Evolutionary conservation across 2,797 vertebrate species (phyloP), one percentile per base, ranked within the genome.

Genomic region (Sebastes trivittatus): DNA sequence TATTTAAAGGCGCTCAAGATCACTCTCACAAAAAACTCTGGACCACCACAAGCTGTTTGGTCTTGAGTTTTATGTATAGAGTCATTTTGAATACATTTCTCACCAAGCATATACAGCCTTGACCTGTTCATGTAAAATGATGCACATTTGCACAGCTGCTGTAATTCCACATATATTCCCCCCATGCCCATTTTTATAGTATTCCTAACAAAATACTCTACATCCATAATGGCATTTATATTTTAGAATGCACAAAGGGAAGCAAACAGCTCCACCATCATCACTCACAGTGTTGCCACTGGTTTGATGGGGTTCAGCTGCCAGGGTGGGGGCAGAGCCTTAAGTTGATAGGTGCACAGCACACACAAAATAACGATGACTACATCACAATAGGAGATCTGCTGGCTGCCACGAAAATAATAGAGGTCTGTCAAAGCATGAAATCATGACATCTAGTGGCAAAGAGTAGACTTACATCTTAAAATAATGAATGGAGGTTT

Each of bases 401-500:
- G 29, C 55, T 5, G 23, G 42, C 32, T 46, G 20, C 55, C 20
- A 54, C 0, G 2, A 42, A 18, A 54, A 25, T 20, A 20, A 30
- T 11, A 25, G 13, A 68, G 46, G 7, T 23, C 25, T 22, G 8
- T 72, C 10, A 52, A 77, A 73, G 16, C 60, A 27, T 46, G n/a
- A 82, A 75, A 78, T 22, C 3, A 38, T 11, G 73, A 63, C 84
- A 69, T 67, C 84, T 75, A 79, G 72, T 79, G 80, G 58, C 49
- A 32, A 68, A 67, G 7, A 42, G 4, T 14, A 42, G 32, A 71
- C 2, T 5, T 77, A 22, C 69, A 75, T 13, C 2, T 25, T 58
- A 3, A 72, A 56, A 42, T 11, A 25, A 61, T 32, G 11, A 58
- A 2, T 29, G 13, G 20, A 56, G 16, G 3, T 20, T 77, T 34